Evolutionary conservation across 2,113 vertebrate species (phyloP), one percentile per base, ranked within the genome.

Genomic region (Channa maculata): DNA sequence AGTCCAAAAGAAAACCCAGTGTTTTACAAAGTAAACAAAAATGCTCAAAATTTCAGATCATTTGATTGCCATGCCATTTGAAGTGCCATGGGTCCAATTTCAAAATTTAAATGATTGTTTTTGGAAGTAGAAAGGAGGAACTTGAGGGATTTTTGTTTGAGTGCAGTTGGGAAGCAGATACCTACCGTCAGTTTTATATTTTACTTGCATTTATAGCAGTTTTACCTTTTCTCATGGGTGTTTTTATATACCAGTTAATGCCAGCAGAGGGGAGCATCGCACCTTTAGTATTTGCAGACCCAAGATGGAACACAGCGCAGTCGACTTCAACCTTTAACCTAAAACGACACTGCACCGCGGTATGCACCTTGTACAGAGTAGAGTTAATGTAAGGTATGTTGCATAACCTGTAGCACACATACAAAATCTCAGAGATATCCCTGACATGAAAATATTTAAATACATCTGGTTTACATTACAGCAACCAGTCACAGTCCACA

Each of bases 231-330:
- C 7, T 24, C 0, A 24, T 24, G 24, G 4, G 10, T 39, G 33
- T 49, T 6, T 15, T 44, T 5, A 1, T 13, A 11, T 64, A 79
- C 37, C 33, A 34, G 6, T 24, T 46, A 4, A 8, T 2, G 1
- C 83, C 89, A 88, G 64, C 71, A 92, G 91, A 34, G 65, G 76
- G 87, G 65, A 66, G 51, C 77, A 73, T 80, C 78, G 84, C 6
- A 59, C 70, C 72, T 61, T 54, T 54, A 24, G 1, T 0, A 15
- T 41, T 3, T 50, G 11, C 50, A 38, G 4, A 43, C 41, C 2
- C n/a, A 11, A 1, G 51, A 6, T 4, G 51, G 5, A 10, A 12
- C 13, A 33, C 13, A 14, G 10, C 8, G 2, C 13, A 4, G 5
- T 34, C 0, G 1, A 75, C 9, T 61, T 71, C 12, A 41, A 64